These are phyloP conservation scores for Sitobion miscanthi DNA, from an alignment of 1,140 invertebrate species.

Conservation along the genomic window DNA sequence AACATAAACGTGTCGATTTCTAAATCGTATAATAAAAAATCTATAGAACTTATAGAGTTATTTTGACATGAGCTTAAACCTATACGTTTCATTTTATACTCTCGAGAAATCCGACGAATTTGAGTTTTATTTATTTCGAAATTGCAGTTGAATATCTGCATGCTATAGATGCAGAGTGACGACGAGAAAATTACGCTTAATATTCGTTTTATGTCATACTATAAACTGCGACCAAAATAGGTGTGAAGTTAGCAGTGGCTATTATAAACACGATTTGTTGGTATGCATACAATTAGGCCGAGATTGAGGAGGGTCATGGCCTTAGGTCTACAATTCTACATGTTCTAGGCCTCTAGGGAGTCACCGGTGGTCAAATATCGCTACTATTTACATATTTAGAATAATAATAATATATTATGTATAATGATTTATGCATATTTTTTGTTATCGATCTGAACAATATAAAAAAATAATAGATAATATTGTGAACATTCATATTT, in stretches of 20 bases:
- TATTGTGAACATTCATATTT: no score
- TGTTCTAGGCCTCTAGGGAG: not conserved
- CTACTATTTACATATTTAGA: not conserved
- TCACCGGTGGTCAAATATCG: not conserved
- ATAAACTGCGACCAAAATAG: not conserved
- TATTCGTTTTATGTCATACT: not conserved
- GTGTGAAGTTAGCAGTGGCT: not conserved
- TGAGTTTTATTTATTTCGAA: not conserved
- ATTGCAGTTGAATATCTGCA: not conserved
- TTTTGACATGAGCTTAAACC: not conserved
- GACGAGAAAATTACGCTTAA: not conserved
- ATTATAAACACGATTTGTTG: not conserved
- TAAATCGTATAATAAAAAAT: not conserved
- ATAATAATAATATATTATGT: not conserved
- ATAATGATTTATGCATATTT: not conserved
- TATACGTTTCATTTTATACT: not conserved
- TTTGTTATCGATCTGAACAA: no score
- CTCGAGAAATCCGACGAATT: not conserved
- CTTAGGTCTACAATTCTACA: not conserved
- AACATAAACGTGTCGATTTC: not conserved
- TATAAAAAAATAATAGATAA: no score
- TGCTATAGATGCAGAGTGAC: not conserved
- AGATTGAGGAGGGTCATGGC: not conserved
- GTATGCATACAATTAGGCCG: slow-evolving; percentile 6
- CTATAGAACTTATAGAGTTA: not conserved